Evolutionary conservation across 2,113 vertebrate genomes (phyloP).

Genomic region (Colistium nudipinnis): DNA sequence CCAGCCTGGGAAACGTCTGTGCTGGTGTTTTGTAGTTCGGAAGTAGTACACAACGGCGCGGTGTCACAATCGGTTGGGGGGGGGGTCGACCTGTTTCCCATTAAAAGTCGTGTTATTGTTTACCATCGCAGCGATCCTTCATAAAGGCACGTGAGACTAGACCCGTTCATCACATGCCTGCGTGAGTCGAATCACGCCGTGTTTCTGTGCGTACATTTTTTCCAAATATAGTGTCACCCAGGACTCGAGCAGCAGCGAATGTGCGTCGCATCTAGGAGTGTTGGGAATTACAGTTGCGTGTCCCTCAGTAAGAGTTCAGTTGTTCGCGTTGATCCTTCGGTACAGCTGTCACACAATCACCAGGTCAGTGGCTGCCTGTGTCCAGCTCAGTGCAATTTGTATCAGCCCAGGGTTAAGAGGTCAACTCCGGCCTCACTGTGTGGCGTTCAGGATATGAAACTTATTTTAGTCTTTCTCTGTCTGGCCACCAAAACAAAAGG

Average conservation of each 20-base stretch:
- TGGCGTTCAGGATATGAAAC: too few species aligned
- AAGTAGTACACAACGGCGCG: slow-evolving; percentile 54
- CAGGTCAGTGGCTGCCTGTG: not conserved
- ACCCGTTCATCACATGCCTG: too few species aligned
- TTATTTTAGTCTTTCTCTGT: too few species aligned
- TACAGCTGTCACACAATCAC: not conserved
- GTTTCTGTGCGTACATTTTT: too few species aligned
- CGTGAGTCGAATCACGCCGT: too few species aligned
- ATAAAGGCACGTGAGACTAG: not conserved
- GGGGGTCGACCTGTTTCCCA: not conserved
- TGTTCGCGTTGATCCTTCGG: not conserved
- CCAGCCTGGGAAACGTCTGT: slow-evolving; percentile 45
- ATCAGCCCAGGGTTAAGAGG: not conserved
- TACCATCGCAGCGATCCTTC: not conserved
- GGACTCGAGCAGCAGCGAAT: not conserved
- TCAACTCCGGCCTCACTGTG: not conserved
- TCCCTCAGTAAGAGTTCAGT: too few species aligned
- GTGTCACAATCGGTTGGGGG: not conserved
- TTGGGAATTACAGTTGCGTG: not conserved
- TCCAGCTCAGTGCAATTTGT: too few species aligned
- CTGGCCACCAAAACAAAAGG: too few species aligned
- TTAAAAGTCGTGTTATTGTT: not conserved
- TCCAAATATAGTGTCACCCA: too few species aligned
- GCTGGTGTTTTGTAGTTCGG: slow-evolving; percentile 46
- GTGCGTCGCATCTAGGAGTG: not conserved